Percentiles rank a stretch among this genome's conserved stretches.
Conservation (phyloP, 1,140 invertebrate species). For the Drosophila setifemur region DNA sequence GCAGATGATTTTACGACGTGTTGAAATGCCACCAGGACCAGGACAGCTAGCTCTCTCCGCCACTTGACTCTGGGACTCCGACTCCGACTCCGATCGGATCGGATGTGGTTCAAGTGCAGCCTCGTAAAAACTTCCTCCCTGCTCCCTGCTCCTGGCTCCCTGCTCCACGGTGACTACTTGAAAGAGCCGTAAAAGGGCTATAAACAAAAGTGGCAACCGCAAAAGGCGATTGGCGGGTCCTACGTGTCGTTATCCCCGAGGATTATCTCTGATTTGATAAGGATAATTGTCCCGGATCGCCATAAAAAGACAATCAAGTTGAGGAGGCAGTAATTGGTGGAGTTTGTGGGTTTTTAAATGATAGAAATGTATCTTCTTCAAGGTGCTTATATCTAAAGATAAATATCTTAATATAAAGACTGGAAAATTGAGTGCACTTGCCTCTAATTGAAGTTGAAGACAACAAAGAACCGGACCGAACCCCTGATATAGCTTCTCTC, state of each 20-base stretch:
- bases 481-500: slow-evolving; percentile 26
- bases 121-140: slow-evolving; percentile 60
- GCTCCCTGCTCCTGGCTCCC: not conserved
- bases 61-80: slow-evolving; percentile 45
- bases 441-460: slow-evolving; percentile 30
- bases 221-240: slow-evolving; percentile 19
- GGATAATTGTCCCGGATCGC: slow-evolving; percentile 51
- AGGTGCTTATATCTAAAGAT: not conserved
- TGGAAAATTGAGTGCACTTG: slow-evolving; percentile 37
- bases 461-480: slow-evolving; percentile 10
- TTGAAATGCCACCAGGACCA: slow-evolving; percentile 61
- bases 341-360: no score
- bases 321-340: slow-evolving; percentile 11
- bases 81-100: slow-evolving; percentile 23
- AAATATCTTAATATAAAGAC: not conserved
- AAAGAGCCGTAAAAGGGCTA: slow-evolving; percentile 72
- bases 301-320: slow-evolving; percentile 36
- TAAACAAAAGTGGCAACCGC: slow-evolving; percentile 67
- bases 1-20: slow-evolving; percentile 74
- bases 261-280: slow-evolving; percentile 61
- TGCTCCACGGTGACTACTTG: slow-evolving; percentile 46
- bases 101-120: slow-evolving; percentile 65
- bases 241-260: slow-evolving; percentile 37
- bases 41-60: slow-evolving; percentile 20
- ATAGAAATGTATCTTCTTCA: no score